A percentile compares a stretch with the other conserved stretches of the same genome.
These are phyloP conservation scores for Scolopax mira DNA, from an alignment of 2,113 vertebrate genomes.

Conservation along the genomic window DNA sequence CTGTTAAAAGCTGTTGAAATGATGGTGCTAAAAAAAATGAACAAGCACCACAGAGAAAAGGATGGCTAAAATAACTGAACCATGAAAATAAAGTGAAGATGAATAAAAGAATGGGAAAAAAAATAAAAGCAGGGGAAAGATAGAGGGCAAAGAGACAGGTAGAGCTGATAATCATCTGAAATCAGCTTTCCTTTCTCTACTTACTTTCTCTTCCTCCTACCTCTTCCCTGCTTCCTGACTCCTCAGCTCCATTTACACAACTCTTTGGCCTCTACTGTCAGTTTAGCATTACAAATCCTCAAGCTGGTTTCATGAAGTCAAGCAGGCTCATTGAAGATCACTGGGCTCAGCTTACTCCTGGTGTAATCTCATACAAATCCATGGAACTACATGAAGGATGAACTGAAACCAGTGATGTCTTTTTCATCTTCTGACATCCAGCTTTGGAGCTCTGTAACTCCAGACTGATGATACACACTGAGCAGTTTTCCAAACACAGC, in stretches of 20 bases:
- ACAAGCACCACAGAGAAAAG: background rate
- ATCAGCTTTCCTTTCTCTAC: background rate
- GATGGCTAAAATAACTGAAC: background rate
- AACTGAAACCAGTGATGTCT: background rate
- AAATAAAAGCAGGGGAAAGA: background rate
- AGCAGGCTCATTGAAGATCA: background rate
- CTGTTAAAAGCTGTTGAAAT: slow-evolving; percentile 24
- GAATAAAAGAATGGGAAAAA: background rate
- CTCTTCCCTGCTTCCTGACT: background rate
- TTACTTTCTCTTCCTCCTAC: background rate
- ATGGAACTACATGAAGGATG: background rate
- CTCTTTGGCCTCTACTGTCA: background rate
- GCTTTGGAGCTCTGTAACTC: slow-evolving; percentile 23
- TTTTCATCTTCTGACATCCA: slow-evolving; percentile 21
- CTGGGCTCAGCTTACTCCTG: background rate
- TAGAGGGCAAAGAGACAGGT: background rate
- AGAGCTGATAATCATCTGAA: background rate
- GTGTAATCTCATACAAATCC: slow-evolving; percentile 23
- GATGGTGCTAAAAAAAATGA: background rate
- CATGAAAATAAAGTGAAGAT: background rate
- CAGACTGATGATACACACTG: slow-evolving; percentile 33
- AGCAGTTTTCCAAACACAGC: slow-evolving; percentile 31
- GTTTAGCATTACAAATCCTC: slow-evolving; percentile 14
- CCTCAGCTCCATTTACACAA: background rate
- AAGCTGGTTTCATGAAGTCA: background rate